Base-by-base conservation (phyloP, 1,140 invertebrate species). In the Bursaphelenchus mucronatus region DNA sequence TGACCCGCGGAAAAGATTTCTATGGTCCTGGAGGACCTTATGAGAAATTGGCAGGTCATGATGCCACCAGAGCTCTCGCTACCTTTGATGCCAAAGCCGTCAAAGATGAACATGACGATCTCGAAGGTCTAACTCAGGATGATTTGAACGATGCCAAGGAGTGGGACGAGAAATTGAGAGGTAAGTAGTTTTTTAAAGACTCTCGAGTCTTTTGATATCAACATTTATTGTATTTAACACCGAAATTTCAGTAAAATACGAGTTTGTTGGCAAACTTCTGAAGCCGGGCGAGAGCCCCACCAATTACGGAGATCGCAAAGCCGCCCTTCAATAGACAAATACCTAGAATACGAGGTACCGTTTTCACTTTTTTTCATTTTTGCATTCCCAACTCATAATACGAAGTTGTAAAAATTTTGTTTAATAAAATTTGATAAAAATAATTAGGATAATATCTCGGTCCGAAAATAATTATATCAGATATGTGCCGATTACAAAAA, bases 11-110 rank as follows among this genome's bases (percentile, higher is more conserved):
- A 5, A 76, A 58, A 40, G 58, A 76, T 46, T 74, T 67, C 43
- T 74, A 74, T 49, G 71, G 71, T 1, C 69, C 74, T 10, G 63
- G 68, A 44, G 64, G 70, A 13, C 52, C 69, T 21, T 74, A 74
- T 54, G 64, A 56, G 15, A 68, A 44, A 10, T 39, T 71, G n/a
- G 71, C 72, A 46, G 71, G 71, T 13, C 74, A 74, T 47, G 71
- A 74, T 51, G 71, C 68, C 39, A 74, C 71, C 11, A 56, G 74
- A 0, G 74, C 71, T 3, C 44, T 74, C 5, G 71, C 51, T 19
- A 66, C 57, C 8, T 66, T 74, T 52, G 63, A 74, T 51, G n/a
- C 64, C 9, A 77, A 71, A 47, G 44, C 44, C 1, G 70, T 74
- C 8, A 68, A 63, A 19, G 64, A 74, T 19, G 73, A 64, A n/a